Base-by-base conservation (phyloP, 2,797 vertebrate species). In the Anomalospiza imberbis region DNA sequence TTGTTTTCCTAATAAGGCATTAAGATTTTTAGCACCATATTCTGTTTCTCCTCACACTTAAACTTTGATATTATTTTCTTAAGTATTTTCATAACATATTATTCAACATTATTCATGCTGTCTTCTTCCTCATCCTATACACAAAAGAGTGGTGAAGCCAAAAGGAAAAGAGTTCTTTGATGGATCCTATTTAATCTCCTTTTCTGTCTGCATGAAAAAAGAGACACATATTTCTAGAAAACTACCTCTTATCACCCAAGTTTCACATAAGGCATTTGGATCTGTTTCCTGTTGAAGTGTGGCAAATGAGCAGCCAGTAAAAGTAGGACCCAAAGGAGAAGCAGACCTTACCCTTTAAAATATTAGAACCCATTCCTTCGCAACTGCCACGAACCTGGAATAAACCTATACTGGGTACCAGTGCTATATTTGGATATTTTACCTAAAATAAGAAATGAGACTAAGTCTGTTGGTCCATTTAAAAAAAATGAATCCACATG, bases 321-420 rank as follows among this genome's bases (percentile, higher is more conserved):
- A 81, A 91, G 88, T 14, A 85, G 48, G 36, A 58, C 73, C 71
- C 14, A 0, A 57, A 73, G 44, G 54, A 72, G 87, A 89, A 85
- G 17, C 34, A 71, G 36, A 47, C 13, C n/a, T 76, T 53, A 15
- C 16, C 20, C 32, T 74, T 91, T 29, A 45, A 84, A 83, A 86
- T 60, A 71, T 31, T 51, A 77, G 54, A 90, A 80, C 9, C 2
- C 0, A 0, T 55, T 90, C 57, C 48, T 76, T 70, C 0, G 0
- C 21, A 73, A 14, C 42, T 82, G 74, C 24, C 29, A 45, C 7
- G 31, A 83, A 90, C 47, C 29, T n/a, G 44, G 47, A 89, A 81
- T 85, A 70, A 88, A 62, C 22, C 20, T 77, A 29, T 51, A 21
- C 36, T 74, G 51, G 45, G 38, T 83, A 83, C 21, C 73, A 65